Evolutionary conservation across 2,888 invertebrate genomes (phyloP), one percentile per base, ranked within the genome.

Genomic region (Epirrhoe tristata): DNA sequence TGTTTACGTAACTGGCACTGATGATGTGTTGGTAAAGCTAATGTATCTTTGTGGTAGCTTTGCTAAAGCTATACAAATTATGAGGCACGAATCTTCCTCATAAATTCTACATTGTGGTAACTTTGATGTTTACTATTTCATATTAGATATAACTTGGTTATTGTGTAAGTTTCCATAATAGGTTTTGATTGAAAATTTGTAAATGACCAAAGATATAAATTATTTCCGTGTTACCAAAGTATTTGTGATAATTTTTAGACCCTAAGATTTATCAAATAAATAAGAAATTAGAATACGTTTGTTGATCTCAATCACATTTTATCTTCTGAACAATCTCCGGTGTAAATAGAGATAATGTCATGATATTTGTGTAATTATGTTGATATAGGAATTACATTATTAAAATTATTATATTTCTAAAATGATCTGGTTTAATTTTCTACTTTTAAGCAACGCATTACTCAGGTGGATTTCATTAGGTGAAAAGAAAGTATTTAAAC

Each of bases 261-360:
- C 14, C n/a, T 75, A 67, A 74, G 69, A 59, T 74, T 52, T 77
- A 58, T 72, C 66, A 71, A 63, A 63, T 72, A 71, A 63, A 63
- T 72, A 58, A 55, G 36, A 14, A 48, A 39, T 48, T 61, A 69
- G 64, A 73, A 59, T 76, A 77, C 53, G 67, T 76, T 63, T 73
- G 75, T 82, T 84, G 86, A 86, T 86, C 86, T 86, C 87, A 85
- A 76, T 71, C 74, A 72, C 78, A 73, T 79, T 77, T 66, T 76
- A 57, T 67, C 36, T 16, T n/a, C 24, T 24, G 43, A 66, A 66
- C 34, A 66, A 51, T 66, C 39, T 50, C n/a, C 5, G 31, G 10
- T 63, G 57, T 69, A 57, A 67, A 52, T 54, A 54, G 10, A 50
- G 54, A 55, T 60, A 63, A 59, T 52, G 51, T 67, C 51, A 39